Conservation (phyloP, 1,140 invertebrate genomes). For the Condylostylus longicornis region DNA sequence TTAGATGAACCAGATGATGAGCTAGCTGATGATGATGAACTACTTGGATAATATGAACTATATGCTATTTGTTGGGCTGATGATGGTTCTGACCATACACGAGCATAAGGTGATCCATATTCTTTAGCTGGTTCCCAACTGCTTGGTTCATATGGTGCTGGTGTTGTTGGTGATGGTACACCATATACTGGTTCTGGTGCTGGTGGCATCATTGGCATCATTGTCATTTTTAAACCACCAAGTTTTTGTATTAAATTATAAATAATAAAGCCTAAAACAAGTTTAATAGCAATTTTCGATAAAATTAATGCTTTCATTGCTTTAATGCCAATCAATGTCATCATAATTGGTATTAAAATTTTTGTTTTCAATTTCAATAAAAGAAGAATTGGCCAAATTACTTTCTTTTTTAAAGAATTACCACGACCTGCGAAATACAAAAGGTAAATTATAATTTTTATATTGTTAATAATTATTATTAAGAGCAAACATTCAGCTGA, state of each 20-base stretch:
- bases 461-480: neutral
- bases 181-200: slow-evolving; percentile 44
- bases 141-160: slow-evolving; percentile 46
- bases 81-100: slow-evolving; percentile 41
- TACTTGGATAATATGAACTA: slow-evolving; percentile 56
- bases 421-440: slow-evolving; percentile 17
- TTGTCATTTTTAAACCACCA: slow-evolving; percentile 57
- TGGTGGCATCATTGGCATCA: slow-evolving; percentile 39
- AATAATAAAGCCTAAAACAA: slow-evolving; percentile 64
- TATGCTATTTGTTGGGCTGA: slow-evolving; percentile 55
- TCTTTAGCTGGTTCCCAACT: slow-evolving; percentile 48
- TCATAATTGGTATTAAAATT: slow-evolving; percentile 64
- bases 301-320: slow-evolving; percentile 66
- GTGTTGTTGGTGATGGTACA: slow-evolving; percentile 41
- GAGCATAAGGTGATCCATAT: slow-evolving; percentile 57
- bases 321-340: slow-evolving; percentile 61
- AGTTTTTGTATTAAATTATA: slow-evolving; percentile 57
- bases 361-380: slow-evolving; percentile 70
- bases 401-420: slow-evolving; percentile 57
- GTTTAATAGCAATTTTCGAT: slow-evolving; percentile 61
- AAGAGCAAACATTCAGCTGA: neutral
- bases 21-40: slow-evolving; percentile 36
- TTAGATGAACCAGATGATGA: slow-evolving; percentile 39
- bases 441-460: slow-evolving; percentile 5
- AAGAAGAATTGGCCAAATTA: slow-evolving; percentile 58